Evolutionary conservation across 2,888 invertebrate genomes (phyloP), one percentile per base, ranked within the genome.

Genomic region (Coecobrya sp.): DNA sequence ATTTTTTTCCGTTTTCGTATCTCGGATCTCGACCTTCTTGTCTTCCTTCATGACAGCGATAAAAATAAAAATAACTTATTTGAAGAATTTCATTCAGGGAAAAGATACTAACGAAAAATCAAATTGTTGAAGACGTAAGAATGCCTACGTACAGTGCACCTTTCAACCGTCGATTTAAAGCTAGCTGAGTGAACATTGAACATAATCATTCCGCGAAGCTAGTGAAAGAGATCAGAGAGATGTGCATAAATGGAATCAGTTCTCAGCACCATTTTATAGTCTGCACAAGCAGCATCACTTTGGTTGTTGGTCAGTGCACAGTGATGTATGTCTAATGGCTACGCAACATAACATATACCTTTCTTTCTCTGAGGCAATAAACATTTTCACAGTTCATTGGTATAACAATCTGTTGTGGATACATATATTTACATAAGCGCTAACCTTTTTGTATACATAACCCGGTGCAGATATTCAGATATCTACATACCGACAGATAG

Each of bases 331-430:
- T n/a, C 55, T 55, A 55, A 55, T 55, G 36, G 36, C 36, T 36
- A 36, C 7, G 7, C 36, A 36, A n/a, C n/a, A n/a, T n/a, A n/a
- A n/a, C n/a, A n/a, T n/a, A n/a, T n/a, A n/a, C n/a, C n/a, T n/a
- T n/a, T n/a, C n/a, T n/a, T n/a, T n/a, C n/a, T n/a, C n/a, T n/a
- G n/a, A n/a, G n/a, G n/a, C n/a, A n/a, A n/a, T n/a, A 70, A 42
- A n/a, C 27, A 36, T 45, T 76, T 70, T 76, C 76, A 76, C 76
- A 76, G 49, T 49, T 49, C 45, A 76, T 45, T 49, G 45, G 7
- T 13, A 49, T 45, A 22, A 76, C 22, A 45, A 25, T 45, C 19
- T 76, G 45, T 76, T 22, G 45, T 76, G 2, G 42, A 49, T 49
- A 25, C 3, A 70, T 49, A 25, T 13, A 70, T 49, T 76, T 76